These are phyloP conservation scores for Amia ocellicauda DNA, from an alignment of 2,113 vertebrate species.

Conservation along the genomic window DNA sequence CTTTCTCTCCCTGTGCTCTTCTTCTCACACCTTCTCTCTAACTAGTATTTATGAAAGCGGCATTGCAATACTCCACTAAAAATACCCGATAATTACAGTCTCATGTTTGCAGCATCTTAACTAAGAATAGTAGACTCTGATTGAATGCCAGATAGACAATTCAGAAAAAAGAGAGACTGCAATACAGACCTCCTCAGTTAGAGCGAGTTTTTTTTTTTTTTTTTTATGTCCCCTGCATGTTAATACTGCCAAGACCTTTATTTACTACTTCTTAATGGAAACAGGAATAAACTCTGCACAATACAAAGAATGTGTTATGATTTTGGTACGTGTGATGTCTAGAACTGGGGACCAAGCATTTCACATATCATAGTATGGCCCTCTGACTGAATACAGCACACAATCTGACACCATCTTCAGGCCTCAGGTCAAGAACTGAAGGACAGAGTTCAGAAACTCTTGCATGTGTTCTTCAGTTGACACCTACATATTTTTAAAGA, in stretches of 20 bases:
- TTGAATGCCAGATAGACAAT: background rate
- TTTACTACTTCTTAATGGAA: no score
- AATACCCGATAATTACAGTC: background rate
- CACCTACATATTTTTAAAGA: no score
- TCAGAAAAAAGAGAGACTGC: background rate
- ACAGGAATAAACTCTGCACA: no score
- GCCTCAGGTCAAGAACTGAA: conserved; percentile 35
- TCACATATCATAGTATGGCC: background rate
- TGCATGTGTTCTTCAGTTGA: no score
- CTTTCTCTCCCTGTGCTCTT: no score
- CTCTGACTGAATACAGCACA: conserved; percentile 35
- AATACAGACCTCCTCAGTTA: background rate
- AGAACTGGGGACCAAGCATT: no score
- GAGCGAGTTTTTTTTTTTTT: no score
- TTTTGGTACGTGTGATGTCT: no score
- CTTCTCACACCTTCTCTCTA: no score
- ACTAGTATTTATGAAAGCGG: background rate
- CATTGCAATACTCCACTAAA: background rate
- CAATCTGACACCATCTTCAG: conserved; percentile 38
- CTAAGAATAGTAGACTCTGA: conserved; percentile 1
- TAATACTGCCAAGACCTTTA: background rate
- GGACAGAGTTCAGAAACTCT: conserved; percentile 26
- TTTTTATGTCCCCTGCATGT: background rate
- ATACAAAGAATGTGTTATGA: no score
- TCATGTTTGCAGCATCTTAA: background rate